Evolutionary conservation across 1,140 invertebrate species (phyloP).

Genomic region (Drosophila kurseongensis): DNA sequence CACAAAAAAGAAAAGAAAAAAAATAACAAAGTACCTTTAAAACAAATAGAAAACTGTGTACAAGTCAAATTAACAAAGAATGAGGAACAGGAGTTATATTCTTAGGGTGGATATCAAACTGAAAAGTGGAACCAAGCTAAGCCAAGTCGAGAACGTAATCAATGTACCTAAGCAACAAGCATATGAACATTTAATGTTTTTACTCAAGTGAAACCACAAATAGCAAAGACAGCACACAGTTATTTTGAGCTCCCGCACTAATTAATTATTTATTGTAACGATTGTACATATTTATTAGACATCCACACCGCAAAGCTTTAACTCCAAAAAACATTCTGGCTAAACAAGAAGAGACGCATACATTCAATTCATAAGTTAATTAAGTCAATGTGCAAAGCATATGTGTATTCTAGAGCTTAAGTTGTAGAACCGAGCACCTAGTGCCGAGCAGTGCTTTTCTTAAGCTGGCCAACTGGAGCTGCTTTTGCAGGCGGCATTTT

Average conservation of each 20-base stretch:
- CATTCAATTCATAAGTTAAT: constrained; percentile 75
- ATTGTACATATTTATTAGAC: constrained; percentile 50
- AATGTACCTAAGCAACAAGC: constrained; percentile 58
- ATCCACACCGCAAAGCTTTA: constrained; percentile 68
- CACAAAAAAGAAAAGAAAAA: constrained; percentile 22
- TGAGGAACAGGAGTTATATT: constrained; percentile 17
- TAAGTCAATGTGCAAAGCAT: constrained; percentile 78
- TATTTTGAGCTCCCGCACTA: constrained; percentile 30
- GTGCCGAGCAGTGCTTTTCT: constrained; percentile 54
- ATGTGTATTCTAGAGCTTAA: constrained; percentile 54
- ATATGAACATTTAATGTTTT: constrained; percentile 56
- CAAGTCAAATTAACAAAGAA: constrained; percentile 56
- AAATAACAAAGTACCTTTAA: constrained; percentile 58
- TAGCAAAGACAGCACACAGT: constrained; percentile 42
- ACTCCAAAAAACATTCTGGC: constrained; percentile 62
- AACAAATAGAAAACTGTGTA: constrained; percentile 48
- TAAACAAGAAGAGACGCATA: constrained; percentile 62
- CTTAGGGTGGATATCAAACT: constrained; percentile 55
- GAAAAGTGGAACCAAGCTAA: constrained; percentile 57
- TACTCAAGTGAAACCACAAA: constrained; percentile 20
- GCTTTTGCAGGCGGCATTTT: constrained; percentile 62
- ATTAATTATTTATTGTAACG: constrained; percentile 58
- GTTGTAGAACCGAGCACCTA: constrained; percentile 45
- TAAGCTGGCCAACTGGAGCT: constrained; percentile 9
- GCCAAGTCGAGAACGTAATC: constrained; percentile 55